A percentile compares a stretch with the other conserved stretches of the same genome.
phyloP scores from a whole-genome alignment of 2,888 invertebrate genomes.

The Polydrusus pterygomalis region DNA sequence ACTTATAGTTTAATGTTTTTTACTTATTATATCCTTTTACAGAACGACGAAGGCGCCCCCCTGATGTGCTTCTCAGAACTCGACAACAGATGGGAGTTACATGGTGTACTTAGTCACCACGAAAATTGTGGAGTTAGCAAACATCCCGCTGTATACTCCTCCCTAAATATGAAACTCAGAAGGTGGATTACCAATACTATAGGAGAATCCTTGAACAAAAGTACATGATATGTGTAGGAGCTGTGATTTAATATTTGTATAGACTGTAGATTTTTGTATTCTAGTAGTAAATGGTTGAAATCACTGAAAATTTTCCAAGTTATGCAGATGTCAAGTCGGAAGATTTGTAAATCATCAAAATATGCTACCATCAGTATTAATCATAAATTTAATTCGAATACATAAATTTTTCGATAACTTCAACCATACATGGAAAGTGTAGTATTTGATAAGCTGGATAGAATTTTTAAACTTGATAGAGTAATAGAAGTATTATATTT shows the following conservation, averaged over 20 bases:
- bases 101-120: conserved; percentile 77
- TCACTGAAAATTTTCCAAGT: too few species aligned
- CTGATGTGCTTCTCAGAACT: conserved; percentile 76
- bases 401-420: too few species aligned
- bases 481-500: conserved; percentile 1
- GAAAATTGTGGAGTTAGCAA: conserved; percentile 76
- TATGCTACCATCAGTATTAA: too few species aligned
- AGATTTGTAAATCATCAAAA: too few species aligned
- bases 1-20: not conserved
- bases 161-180: conserved; percentile 68
- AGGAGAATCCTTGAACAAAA: conserved; percentile 60
- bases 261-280: conserved; percentile 47
- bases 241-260: conserved; percentile 52
- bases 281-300: not conserved
- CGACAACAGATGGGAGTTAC: conserved; percentile 75
- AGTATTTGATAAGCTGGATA: not conserved
- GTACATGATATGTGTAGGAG: conserved; percentile 41
- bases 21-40: conserved; percentile 59
- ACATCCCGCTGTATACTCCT: conserved; percentile 76
- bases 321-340: too few species aligned
- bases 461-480: not conserved
- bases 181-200: conserved; percentile 72
- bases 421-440: conserved; percentile 1
- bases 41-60: conserved; percentile 82
- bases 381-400: too few species aligned